Evolutionary conservation across 2,888 invertebrate genomes (phyloP), one percentile per base, ranked within the genome.

Genomic region (Oeneis ivallda): DNA sequence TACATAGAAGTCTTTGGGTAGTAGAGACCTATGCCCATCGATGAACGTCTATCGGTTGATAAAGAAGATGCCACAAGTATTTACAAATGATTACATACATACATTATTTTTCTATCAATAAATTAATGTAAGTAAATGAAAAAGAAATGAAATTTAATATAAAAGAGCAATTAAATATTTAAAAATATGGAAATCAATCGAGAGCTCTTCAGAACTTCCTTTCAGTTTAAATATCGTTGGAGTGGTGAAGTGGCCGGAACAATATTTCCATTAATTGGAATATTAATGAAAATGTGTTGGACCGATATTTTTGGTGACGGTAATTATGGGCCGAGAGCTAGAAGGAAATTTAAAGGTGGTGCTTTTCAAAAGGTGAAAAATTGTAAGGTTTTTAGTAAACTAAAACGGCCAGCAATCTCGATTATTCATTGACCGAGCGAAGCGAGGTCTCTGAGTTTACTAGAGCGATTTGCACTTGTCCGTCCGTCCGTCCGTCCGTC

Each of bases 231-330:
- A 53, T 32, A 53, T 32, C n/a, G 7, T 32, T 8, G 34, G n/a
- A 15, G 34, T 10, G 52, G 34, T 53, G 52, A 53, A 53, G 52
- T 53, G 34, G 52, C 34, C 52, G 52, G 52, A 53, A 53, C 52
- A 53, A 53, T 53, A 53, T 53, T 53, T 32, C 26, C 52, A 53
- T 53, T 53, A 34, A 53, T 53, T 53, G 52, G 34, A 53, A 53
- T 53, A 53, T 34, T 53, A 53, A 53, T 53, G 52, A 15, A 53
- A 53, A 53, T 34, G 52, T 32, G 52, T 52, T 32, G n/a, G 32
- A 53, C 52, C n/a, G 52, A 53, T 53, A 53, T 53, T 53, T 53
- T 53, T 26, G 50, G 50, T 53, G 52, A 34, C 52, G 52, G 34
- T 13, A 34, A 53, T 53, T 34, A 45, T 15, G 15, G 2, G 8